Conservation (phyloP, 2,113 vertebrate genomes). For the Gallinago undulata region DNA sequence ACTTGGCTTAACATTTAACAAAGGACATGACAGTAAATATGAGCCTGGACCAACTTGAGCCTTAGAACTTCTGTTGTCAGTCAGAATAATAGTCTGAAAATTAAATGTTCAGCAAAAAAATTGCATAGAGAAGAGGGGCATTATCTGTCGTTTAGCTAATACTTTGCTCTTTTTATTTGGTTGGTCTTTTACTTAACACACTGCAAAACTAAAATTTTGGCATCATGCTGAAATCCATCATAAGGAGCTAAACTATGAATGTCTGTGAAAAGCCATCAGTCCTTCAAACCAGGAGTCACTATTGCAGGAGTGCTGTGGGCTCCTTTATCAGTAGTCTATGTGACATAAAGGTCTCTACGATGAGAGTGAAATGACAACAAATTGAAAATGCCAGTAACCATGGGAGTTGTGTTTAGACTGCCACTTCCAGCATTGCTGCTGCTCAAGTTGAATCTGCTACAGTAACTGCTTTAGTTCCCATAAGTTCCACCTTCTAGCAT, state of each 20-base stretch:
- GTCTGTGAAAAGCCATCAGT: background rate
- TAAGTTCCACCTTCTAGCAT: background rate
- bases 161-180: background rate
- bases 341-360: conserved; percentile 8
- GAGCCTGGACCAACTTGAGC: background rate
- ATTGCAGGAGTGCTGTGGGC: background rate
- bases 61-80: background rate
- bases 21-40: background rate
- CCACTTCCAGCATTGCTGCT: conserved; percentile 20
- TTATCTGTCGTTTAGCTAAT: background rate
- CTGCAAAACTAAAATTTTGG: conserved; percentile 1
- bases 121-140: background rate
- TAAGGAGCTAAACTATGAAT: background rate
- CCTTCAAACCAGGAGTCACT: background rate
- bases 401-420: conserved; percentile 22
- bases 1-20: background rate
- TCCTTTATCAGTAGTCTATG: background rate
- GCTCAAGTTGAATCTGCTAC: background rate
- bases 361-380: conserved; percentile 29
- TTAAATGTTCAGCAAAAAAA: background rate
- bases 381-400: conserved; percentile 26
- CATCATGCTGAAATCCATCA: background rate
- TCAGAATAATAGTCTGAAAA: background rate
- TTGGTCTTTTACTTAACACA: background rate
- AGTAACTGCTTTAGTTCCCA: background rate